Evolutionary conservation across 2,888 invertebrate genomes (phyloP), one percentile per base, ranked within the genome.

Genomic region (Heterodera filipjevi): DNA sequence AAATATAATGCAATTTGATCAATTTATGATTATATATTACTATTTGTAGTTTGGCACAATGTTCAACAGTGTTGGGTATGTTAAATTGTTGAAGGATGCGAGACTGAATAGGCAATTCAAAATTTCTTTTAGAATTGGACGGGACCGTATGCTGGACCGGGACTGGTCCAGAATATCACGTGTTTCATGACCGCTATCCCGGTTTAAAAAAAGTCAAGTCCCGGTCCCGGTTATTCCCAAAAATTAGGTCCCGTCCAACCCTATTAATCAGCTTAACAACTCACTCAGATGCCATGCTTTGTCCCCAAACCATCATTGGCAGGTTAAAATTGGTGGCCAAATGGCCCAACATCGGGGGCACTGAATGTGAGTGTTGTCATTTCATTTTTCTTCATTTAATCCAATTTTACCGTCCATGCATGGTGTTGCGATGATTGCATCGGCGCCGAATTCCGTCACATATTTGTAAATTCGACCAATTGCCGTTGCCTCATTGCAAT

Each of bases 381-480:
- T 49, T 46, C 2, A 22, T 30, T 46, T 22, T 49, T 33, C 53
- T 73, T 73, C 14, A 44, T 49, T 27, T 2, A 46, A 73, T n/a
- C 27, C 14, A 44, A 30, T 19, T 68, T 74, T n/a, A 81, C 84
- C 79, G 66, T 82, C 82, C n/a, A 35, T 83, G 76, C 86, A 86
- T 1, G 86, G 83, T 0, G 86, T 82, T 22, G 83, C 85, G 44
- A 86, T 81, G 5, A 86, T 59, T 3, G 83, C 82, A 71, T 87
- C 86, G 3, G 85, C 82, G 30, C 81, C 78, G 19, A 81, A 44
- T 16, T 83, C 76, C 14, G 77, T 78, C 59, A 86, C 80, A 74
- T 87, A 81, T 59, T 85, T 77, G 44, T 81, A 83, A 3, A 84
- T 66, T 66, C 64, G 72, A 5, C 84, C 84, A 27, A 81, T 73